Conservation (phyloP, 1,140 invertebrate species). For the Drosophila obscura region DNA sequence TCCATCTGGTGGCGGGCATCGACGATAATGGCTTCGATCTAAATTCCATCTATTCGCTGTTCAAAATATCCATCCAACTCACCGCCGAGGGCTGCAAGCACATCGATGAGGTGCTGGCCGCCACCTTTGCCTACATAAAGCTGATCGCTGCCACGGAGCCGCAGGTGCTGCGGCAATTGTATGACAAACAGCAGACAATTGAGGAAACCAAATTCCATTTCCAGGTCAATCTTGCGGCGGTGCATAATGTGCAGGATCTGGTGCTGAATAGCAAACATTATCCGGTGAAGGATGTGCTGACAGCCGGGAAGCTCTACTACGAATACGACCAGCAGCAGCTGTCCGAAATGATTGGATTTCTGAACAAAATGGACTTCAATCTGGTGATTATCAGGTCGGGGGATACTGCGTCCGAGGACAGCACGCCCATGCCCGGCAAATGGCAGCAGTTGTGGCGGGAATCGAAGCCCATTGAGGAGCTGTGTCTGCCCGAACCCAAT, state of each 20-base stretch:
- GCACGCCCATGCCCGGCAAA: constrained; percentile 85
- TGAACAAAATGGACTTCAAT: constrained; percentile 90
- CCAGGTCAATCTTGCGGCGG: constrained; percentile 87
- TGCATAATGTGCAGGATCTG: constrained; percentile 91
- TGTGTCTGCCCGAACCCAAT: constrained; percentile 91
- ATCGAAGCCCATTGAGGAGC: constrained; percentile 85
- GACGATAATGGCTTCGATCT: constrained; percentile 90
- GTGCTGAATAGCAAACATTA: constrained; percentile 92
- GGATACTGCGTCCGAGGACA: constrained; percentile 85
- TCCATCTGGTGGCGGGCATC: constrained; percentile 90
- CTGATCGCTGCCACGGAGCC: constrained; percentile 86
- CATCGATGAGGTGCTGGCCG: constrained; percentile 88
- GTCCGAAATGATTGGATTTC: constrained; percentile 86
- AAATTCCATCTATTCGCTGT: constrained; percentile 90
- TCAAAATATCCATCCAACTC: constrained; percentile 89
- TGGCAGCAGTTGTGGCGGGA: constrained; percentile 86
- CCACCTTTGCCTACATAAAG: constrained; percentile 90
- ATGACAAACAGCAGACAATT: constrained; percentile 85
- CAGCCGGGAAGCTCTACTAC: constrained; percentile 89
- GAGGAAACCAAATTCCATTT: constrained; percentile 90
- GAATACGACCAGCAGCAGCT: constrained; percentile 92
- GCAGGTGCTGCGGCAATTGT: constrained; percentile 83
- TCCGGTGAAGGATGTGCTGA: constrained; percentile 90
- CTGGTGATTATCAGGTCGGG: constrained; percentile 87
- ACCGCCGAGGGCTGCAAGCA: constrained; percentile 92